Conservation (phyloP, 1,140 invertebrate species). For the Coptotermes formosanus region DNA sequence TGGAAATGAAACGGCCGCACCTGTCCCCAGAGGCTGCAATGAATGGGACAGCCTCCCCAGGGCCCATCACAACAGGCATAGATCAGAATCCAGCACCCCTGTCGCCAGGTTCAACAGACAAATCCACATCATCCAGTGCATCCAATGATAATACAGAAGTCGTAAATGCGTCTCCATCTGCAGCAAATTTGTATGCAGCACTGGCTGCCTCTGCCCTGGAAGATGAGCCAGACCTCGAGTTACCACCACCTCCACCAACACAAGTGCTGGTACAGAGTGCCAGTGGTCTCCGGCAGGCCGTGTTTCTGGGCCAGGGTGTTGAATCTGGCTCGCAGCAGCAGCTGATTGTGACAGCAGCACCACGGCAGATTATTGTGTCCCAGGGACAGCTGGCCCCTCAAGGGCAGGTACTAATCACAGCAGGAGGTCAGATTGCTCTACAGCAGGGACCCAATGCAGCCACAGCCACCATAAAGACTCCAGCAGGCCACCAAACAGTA, state of each 20-base stretch:
- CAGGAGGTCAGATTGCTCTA: slow-evolving; percentile 31
- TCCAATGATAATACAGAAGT: neutral
- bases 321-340: slow-evolving; percentile 27
- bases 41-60: slow-evolving; percentile 22
- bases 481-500: slow-evolving; percentile 48
- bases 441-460: slow-evolving; percentile 37
- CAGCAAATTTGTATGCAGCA: slow-evolving; percentile 68
- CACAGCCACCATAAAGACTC: slow-evolving; percentile 47
- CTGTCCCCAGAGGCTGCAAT: slow-evolving; percentile 34
- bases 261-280: slow-evolving; percentile 26
- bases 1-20: slow-evolving; percentile 52
- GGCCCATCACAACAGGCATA: neutral
- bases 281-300: neutral
- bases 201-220: slow-evolving; percentile 68
- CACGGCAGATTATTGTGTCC: slow-evolving; percentile 47
- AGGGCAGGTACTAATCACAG: slow-evolving; percentile 37
- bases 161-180: slow-evolving; percentile 48
- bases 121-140: slow-evolving; percentile 3
- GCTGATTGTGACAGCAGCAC: slow-evolving; percentile 33
- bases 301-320: slow-evolving; percentile 29
- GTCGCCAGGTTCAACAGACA: neutral
- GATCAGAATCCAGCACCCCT: neutral
- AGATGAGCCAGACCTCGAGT: slow-evolving; percentile 58
- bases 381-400: slow-evolving; percentile 40
- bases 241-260: slow-evolving; percentile 40